These are phyloP conservation scores for Protobothrops mucrosquamatus DNA, from an alignment of 2,113 vertebrate species.

Conservation along the genomic window DNA sequence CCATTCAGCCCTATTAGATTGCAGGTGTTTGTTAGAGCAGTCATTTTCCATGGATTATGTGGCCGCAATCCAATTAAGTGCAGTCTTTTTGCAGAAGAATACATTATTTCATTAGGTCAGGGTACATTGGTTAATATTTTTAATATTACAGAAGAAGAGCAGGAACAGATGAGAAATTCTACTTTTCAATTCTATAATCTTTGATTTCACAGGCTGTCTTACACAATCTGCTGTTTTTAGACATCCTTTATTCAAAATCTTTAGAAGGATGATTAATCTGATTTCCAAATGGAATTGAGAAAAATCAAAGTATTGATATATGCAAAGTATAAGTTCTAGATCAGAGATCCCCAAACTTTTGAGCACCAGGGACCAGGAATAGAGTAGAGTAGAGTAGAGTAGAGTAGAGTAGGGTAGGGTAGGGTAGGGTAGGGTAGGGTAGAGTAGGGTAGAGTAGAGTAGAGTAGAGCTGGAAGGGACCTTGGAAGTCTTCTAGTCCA, in stretches of 20 bases:
- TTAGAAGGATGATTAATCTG: slow-evolving; percentile 17
- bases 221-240: not conserved
- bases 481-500: too few relatives aligned
- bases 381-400: too few relatives aligned
- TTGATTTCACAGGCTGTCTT: slow-evolving; percentile 23
- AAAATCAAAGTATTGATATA: not conserved
- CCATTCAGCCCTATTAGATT: not conserved
- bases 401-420: too few relatives aligned
- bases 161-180: not conserved
- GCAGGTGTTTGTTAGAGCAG: not conserved
- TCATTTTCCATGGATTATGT: not conserved
- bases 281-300: slow-evolving; percentile 17
- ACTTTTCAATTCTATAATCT: not conserved
- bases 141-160: not conserved
- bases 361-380: too few relatives aligned
- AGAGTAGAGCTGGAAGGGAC: too few relatives aligned
- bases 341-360: too few relatives aligned
- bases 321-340: not conserved
- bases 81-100: not conserved
- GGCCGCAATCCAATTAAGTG: not conserved
- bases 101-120: not conserved
- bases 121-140: not conserved
- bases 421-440: too few relatives aligned
- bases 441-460: too few relatives aligned
- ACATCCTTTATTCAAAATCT: not conserved